Base-by-base conservation (phyloP, 2,797 vertebrate genomes). In the Margarornis squamiger region DNA sequence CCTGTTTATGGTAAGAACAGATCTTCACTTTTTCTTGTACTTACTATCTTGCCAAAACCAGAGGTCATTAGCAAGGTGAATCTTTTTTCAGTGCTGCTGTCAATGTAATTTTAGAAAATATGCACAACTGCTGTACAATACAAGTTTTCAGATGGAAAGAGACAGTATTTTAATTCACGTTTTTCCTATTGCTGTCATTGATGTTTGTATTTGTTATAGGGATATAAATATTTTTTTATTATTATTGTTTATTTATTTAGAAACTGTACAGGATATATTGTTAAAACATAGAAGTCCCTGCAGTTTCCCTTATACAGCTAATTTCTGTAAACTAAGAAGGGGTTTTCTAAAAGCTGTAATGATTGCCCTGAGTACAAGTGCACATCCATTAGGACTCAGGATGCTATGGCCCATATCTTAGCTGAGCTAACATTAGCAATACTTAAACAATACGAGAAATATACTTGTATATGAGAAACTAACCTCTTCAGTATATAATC, bases 1-100 rank as follows among this genome's bases (percentile, higher is more conserved):
- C 92, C 79, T 95, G 92, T 91, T 96, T 95, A 92, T 94, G 62
- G 87, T 93, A 86, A 92, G 82, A 96, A 82, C 66, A 74, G 51
- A 82, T 93, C 61, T 84, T 58, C 72, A 79, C 70, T 95, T 90
- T 88, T 93, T 76, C 61, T 82, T 0, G 0, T 87, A 26, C 43
- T 92, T 72, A 41, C 9, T 78, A 74, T 86, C 86, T 82, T 96
- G 76, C 73, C 93, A 96, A 92, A 95, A 78, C 1, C 59, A 90
- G 83, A 94, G 92, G 93, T 94, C 92, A 79, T 63, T 74, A 88
- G 24, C 74, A 96, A 96, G 80, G 90, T 94, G 92, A 95, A 80
- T 90, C 66, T 32, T 91, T 92, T 67, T 79, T 92, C 76, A 85
- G 41, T 89, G 77, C 65, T 92, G 52, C 71, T 87, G 45, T 92